phyloP scores from a whole-genome alignment of 2,797 vertebrate species.

The Coreius guichenoti region DNA sequence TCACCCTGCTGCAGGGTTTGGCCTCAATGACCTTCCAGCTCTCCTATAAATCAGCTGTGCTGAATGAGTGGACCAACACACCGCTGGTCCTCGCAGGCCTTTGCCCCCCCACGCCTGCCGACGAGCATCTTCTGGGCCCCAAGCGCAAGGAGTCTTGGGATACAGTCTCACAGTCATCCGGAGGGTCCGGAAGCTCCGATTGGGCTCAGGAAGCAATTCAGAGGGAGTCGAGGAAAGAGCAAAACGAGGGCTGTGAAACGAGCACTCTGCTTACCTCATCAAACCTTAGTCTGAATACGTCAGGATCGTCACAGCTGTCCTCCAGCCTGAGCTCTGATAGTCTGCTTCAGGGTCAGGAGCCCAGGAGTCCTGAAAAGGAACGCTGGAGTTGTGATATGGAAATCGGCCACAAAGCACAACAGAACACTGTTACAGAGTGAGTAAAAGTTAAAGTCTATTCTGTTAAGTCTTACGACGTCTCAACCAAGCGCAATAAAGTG shows the following conservation, averaged over 20 bases:
- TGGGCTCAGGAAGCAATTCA: constrained; percentile 74
- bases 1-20: constrained; percentile 93
- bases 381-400: constrained; percentile 80
- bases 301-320: constrained; percentile 90
- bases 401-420: constrained; percentile 54
- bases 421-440: constrained; percentile 82
- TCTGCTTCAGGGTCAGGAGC: constrained; percentile 76
- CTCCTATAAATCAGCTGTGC: constrained; percentile 93
- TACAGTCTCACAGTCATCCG: constrained; percentile 86
- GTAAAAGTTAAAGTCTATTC: constrained; percentile 61
- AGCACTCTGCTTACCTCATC: constrained; percentile 80
- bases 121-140: constrained; percentile 72
- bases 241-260: constrained; percentile 61
- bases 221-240: constrained; percentile 63
- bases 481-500: background rate
- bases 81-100: constrained; percentile 91
- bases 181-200: constrained; percentile 78
- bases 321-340: constrained; percentile 92
- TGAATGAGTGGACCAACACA: constrained; percentile 95
- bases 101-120: constrained; percentile 77
- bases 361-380: constrained; percentile 78
- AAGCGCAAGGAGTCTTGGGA: constrained; percentile 84
- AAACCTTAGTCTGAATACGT: constrained; percentile 89
- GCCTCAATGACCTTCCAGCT: constrained; percentile 89
- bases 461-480: background rate